Evolutionary conservation across 2,113 vertebrate species (phyloP), one percentile per base, ranked within the genome.

Genomic region (Carassius auratus): DNA sequence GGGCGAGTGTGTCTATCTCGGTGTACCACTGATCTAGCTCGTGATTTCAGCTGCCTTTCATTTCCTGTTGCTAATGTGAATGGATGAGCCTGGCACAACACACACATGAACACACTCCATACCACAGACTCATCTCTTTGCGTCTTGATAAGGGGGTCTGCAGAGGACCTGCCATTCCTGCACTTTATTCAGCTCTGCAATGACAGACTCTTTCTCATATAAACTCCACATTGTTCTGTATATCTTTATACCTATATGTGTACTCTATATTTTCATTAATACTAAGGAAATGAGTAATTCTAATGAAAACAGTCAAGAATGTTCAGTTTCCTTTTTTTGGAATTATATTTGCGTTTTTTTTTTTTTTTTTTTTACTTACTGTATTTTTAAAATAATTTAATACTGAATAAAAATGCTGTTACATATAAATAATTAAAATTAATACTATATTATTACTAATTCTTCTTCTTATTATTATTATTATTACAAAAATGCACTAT

Each of bases 1-100:
- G 85, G 82, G 42, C 76, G 71, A 66, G 64, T 73, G 76, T 80
- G 84, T 80, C 76, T 81, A 73, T 86, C 64, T 86, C 76, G 75
- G 61, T 83, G 85, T 86, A 81, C 66, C 88, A 84, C 86, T 87
- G 87, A 88, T 87, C 86, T 87, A 78, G 84, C 86, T 85, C 83
- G 59, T 86, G 86, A 89, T 91, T 89, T 91, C 78, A 87, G 87
- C 85, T 87, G 87, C 82, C 86, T 88, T 88, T 89, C 88, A 90
- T 91, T 91, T 91, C 87, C 88, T 89, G 86, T 89, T 87, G 84
- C 73, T 89, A 89, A 89, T 88, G 84, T 87, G 87, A 85, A 89
- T 86, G 84, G 86, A 86, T 87, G 81, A 89, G 86, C 62, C 89
- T 83, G 82, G 36, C 71, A 78, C 80, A 82, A 86, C 77, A 84